Evolutionary conservation across 2,888 invertebrate species (phyloP).

Genomic region (Eugnorisma glareosa): DNA sequence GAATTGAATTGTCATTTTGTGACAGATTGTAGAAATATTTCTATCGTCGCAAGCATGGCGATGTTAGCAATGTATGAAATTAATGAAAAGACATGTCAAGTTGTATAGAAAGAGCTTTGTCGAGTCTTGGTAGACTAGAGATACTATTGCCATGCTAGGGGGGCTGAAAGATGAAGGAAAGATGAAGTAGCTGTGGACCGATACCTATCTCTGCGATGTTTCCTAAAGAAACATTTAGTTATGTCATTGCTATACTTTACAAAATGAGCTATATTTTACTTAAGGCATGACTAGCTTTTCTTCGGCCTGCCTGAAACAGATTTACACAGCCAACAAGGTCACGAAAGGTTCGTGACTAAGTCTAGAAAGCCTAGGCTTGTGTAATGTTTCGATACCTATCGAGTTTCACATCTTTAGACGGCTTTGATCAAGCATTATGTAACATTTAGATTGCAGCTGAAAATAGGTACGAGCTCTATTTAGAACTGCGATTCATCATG

Average conservation of each 20-base stretch:
- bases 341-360: slow-evolving; percentile 75
- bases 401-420: slow-evolving; percentile 73
- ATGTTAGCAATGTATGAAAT: no score
- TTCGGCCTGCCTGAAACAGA: slow-evolving; percentile 67
- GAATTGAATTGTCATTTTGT: no score
- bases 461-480: slow-evolving; percentile 31
- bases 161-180: no score
- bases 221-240: slow-evolving; percentile 32
- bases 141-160: no score
- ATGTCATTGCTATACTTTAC: slow-evolving; percentile 11
- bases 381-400: slow-evolving; percentile 72
- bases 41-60: no score
- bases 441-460: slow-evolving; percentile 62
- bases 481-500: slow-evolving; percentile 9
- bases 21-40: no score
- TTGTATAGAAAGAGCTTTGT: no score
- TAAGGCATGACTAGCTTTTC: slow-evolving; percentile 49
- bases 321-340: slow-evolving; percentile 74
- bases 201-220: slow-evolving; percentile 36
- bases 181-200: slow-evolving; percentile 21
- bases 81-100: no score
- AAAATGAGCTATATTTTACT: slow-evolving; percentile 40
- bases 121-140: no score
- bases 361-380: slow-evolving; percentile 79
- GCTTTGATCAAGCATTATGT: slow-evolving; percentile 67